Percentiles rank a stretch among this genome's conserved stretches.
Evolutionary conservation across 92 coral and sea anemone genomes (phyloP).

Genomic region (Blastomussa wellsi): DNA sequence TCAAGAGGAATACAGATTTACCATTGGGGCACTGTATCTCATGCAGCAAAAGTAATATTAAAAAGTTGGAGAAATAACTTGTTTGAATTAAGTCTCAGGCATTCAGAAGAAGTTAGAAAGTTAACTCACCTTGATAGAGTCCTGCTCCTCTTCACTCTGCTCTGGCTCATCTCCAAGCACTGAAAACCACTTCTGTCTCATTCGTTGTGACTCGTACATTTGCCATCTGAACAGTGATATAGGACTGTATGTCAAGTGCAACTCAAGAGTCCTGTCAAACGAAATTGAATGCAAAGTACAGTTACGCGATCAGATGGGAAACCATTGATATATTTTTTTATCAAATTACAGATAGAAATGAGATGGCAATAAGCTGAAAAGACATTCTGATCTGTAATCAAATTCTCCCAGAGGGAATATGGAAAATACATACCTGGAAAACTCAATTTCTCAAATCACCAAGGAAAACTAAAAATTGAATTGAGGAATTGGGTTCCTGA

Average conservation of each 20-base stretch:
- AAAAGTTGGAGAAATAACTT: too few species aligned
- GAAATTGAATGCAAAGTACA: neutral
- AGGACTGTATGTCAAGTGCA: slow-evolving; percentile 85
- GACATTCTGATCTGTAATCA: too few species aligned
- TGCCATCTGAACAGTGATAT: slow-evolving; percentile 98
- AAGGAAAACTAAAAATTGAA: too few species aligned
- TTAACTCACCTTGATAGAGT: slow-evolving; percentile 86
- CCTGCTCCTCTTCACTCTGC: slow-evolving; percentile 98
- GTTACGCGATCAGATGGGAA: neutral
- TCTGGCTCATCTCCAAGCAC: slow-evolving; percentile 84
- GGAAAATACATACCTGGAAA: too few species aligned
- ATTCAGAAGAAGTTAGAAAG: neutral
- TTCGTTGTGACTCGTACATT: slow-evolving; percentile 96
- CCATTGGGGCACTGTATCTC: too few species aligned
- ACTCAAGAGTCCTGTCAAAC: slow-evolving; percentile 73
- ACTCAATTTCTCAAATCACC: too few species aligned
- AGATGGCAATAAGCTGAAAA: too few species aligned
- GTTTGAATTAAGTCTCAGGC: neutral
- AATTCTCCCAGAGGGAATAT: too few species aligned
- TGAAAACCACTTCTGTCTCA: slow-evolving; percentile 97
- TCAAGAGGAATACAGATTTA: neutral
- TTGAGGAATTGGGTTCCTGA: too few species aligned
- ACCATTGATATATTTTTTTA: too few species aligned
- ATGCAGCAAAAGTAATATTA: too few species aligned
- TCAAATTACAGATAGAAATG: too few species aligned